These are phyloP conservation scores for Cryptoblepharus egeriae DNA, from an alignment of 2,797 vertebrate genomes.

Conservation along the genomic window DNA sequence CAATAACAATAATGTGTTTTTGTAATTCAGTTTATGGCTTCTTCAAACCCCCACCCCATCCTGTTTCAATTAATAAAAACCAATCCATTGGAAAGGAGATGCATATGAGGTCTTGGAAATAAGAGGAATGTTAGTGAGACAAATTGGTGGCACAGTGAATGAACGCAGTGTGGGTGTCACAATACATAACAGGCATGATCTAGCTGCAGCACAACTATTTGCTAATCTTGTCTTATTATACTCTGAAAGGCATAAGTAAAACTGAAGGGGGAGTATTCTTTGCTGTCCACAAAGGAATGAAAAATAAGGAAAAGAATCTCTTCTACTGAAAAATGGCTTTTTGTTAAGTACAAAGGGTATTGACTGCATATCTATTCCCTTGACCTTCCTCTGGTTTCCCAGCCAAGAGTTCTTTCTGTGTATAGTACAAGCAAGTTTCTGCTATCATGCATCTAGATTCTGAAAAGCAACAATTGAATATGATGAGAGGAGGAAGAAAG, in stretches of 20 bases:
- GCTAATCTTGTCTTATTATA: neutral
- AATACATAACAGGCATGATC: slow-evolving; percentile 9
- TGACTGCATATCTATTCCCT: slow-evolving; percentile 19
- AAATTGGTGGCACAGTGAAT: slow-evolving; percentile 32
- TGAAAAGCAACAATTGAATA: slow-evolving; percentile 45
- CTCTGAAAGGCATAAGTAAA: slow-evolving; percentile 32
- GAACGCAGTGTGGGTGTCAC: slow-evolving; percentile 7
- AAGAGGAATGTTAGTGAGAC: slow-evolving; percentile 21
- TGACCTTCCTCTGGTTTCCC: slow-evolving; percentile 27
- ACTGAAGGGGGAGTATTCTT: neutral
- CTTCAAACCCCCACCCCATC: neutral
- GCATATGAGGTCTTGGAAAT: neutral
- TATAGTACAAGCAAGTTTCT: slow-evolving; percentile 18
- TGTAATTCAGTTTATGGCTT: neutral
- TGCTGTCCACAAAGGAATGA: slow-evolving; percentile 12
- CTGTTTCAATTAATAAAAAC: slow-evolving; percentile 28
- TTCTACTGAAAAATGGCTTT: slow-evolving; percentile 33
- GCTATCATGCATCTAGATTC: slow-evolving; percentile 27
- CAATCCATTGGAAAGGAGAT: slow-evolving; percentile 31
- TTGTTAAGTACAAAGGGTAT: slow-evolving; percentile 4
- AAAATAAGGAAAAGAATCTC: slow-evolving; percentile 46
- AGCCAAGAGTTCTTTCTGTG: neutral
- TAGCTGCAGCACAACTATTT: slow-evolving; percentile 1
- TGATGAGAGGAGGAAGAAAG: slow-evolving; percentile 22
- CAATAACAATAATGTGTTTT: neutral